A percentile compares a stretch with the other conserved stretches of the same genome.
Evolutionary conservation across 1,140 invertebrate species (phyloP).

Genomic region (Platyura marginata): DNA sequence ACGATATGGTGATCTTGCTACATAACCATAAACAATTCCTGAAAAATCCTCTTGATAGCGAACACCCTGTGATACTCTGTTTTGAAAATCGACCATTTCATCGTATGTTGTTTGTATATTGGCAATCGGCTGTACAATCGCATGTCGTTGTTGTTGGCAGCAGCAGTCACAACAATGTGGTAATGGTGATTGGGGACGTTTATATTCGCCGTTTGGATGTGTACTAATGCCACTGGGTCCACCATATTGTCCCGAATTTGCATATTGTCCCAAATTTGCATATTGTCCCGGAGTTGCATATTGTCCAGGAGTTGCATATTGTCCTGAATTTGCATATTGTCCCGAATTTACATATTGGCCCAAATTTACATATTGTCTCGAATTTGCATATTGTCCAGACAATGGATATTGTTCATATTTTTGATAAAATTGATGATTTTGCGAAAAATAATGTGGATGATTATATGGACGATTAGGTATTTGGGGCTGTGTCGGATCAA

Average conservation of each 20-base stretch:
- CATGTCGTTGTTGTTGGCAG: not conserved
- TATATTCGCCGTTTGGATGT: constrained; percentile 26
- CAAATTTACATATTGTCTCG: constrained; percentile 21
- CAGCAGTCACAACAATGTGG: constrained; percentile 11
- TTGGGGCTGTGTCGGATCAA: constrained; percentile 1
- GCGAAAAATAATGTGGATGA: too few relatives aligned
- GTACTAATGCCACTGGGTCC: not conserved
- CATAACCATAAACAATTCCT: constrained; percentile 40
- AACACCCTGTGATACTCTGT: constrained; percentile 47
- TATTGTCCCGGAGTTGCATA: constrained; percentile 33
- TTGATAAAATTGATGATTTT: too few relatives aligned
- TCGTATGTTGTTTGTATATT: constrained; percentile 25
- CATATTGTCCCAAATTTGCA: constrained; percentile 22
- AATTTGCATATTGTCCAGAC: constrained; percentile 31
- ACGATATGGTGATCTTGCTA: constrained; percentile 42
- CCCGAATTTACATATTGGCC: constrained; percentile 28
- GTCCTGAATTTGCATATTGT: constrained; percentile 24
- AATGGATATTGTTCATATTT: too few relatives aligned
- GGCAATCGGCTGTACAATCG: constrained; percentile 8
- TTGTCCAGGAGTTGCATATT: constrained; percentile 20
- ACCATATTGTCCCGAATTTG: constrained; percentile 11
- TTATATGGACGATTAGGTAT: constrained; percentile 2
- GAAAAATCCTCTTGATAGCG: constrained; percentile 33
- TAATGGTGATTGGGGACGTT: constrained; percentile 34
- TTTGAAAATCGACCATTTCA: constrained; percentile 46